These are phyloP conservation scores for Neosilurus hyrtlii DNA, from an alignment of 2,797 vertebrate species.

Conservation along the genomic window DNA sequence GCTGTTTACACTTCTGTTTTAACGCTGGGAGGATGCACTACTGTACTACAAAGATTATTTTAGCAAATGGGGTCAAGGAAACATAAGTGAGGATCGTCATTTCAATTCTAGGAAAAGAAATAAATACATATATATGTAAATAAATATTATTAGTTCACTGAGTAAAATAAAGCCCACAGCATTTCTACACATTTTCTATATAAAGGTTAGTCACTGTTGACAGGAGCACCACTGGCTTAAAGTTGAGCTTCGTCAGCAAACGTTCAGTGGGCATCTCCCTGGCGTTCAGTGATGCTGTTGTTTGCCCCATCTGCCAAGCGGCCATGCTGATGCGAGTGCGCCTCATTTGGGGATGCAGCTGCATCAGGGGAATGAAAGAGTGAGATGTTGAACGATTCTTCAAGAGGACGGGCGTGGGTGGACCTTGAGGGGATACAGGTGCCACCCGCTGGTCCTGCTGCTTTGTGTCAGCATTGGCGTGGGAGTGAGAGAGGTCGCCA, in stretches of 20 bases:
- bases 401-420: slow-evolving; percentile 76
- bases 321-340: slow-evolving; percentile 37
- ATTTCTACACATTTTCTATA: background rate
- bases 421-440: slow-evolving; percentile 70
- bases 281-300: slow-evolving; percentile 25
- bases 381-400: slow-evolving; percentile 70
- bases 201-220: background rate
- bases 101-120: background rate
- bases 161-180: background rate
- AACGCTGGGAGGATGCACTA: background rate
- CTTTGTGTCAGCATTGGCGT: slow-evolving; percentile 71
- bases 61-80: background rate
- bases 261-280: slow-evolving; percentile 41
- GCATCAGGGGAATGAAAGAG: slow-evolving; percentile 60
- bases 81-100: background rate
- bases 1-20: background rate
- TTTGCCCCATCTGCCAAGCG: slow-evolving; percentile 54
- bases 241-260: slow-evolving; percentile 64
- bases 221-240: slow-evolving; percentile 15
- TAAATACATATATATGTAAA: too few species aligned
- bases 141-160: too few species aligned
- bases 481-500: slow-evolving; percentile 75
- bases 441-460: slow-evolving; percentile 62
- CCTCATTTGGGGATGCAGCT: slow-evolving; percentile 61
- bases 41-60: too few species aligned